Conservation (phyloP, 2,797 vertebrate species). For the Lepidocolaptes lacrymiger region DNA sequence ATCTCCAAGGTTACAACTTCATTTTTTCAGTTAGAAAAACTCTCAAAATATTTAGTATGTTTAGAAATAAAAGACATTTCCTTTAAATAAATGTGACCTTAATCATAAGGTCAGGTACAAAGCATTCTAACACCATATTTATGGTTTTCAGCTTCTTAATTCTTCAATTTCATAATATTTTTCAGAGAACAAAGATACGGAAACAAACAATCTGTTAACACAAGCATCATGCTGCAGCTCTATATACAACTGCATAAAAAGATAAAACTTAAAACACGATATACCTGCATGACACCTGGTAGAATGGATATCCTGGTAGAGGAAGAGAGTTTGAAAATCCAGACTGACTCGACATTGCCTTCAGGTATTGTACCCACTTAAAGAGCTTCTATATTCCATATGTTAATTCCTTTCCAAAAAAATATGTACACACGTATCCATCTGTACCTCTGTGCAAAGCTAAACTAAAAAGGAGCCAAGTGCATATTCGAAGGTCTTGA, state of each 20-base stretch:
- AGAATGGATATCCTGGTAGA: conserved; percentile 67
- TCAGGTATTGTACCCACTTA: conserved; percentile 37
- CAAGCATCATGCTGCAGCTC: background rate
- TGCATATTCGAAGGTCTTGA: conserved; percentile 9
- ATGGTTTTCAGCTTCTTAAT: background rate
- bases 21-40: background rate
- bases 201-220: background rate
- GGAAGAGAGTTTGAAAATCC: conserved; percentile 76
- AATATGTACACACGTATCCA: background rate
- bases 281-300: conserved; percentile 78
- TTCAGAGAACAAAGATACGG: conserved; percentile 24
- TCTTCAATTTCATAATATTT: background rate
- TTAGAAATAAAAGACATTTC: background rate
- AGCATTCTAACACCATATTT: background rate
- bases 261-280: conserved; percentile 46
- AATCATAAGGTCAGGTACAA: background rate
- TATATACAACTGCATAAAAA: background rate
- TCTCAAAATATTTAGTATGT: background rate
- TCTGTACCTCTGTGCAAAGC: conserved; percentile 25
- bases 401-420: conserved; percentile 28
- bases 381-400: conserved; percentile 34
- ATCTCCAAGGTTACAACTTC: conserved; percentile 20
- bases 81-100: background rate
- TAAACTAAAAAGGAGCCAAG: conserved; percentile 43
- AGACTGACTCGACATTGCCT: conserved; percentile 83